Conservation (phyloP, 2,888 invertebrate genomes). For the Orgyia antiqua region DNA sequence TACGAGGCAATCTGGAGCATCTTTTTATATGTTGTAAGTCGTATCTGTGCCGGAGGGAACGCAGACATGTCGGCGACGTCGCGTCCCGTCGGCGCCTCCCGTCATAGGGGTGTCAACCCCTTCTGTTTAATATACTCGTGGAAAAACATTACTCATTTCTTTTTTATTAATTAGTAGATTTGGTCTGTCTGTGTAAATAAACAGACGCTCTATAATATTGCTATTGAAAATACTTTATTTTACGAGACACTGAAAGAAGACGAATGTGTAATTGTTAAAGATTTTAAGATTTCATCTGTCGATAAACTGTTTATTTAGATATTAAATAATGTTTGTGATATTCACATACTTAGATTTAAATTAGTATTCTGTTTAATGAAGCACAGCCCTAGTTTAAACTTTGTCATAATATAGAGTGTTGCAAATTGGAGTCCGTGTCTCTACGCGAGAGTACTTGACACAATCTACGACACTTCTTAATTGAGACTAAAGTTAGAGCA, state of each 20-base stretch:
- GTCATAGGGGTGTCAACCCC: constrained; percentile 15
- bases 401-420: constrained; percentile 38
- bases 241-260: no score
- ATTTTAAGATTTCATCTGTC: no score
- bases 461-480: constrained; percentile 48
- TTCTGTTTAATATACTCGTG: neutral
- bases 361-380: no score
- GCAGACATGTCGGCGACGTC: constrained; percentile 61
- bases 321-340: no score
- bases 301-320: no score
- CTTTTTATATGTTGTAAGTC: constrained; percentile 40
- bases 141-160: neutral
- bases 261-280: no score
- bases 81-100: constrained; percentile 38
- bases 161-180: neutral
- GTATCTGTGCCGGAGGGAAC: constrained; percentile 35
- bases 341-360: no score
- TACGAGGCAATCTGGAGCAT: constrained; percentile 60
- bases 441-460: constrained; percentile 40
- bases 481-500: constrained; percentile 31
- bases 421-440: constrained; percentile 45
- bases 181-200: no score
- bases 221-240: no score
- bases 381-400: constrained; percentile 28
- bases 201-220: no score